phyloP scores from a whole-genome alignment of 2,888 invertebrate genomes.

The Venustoraphidia nigricollis region DNA sequence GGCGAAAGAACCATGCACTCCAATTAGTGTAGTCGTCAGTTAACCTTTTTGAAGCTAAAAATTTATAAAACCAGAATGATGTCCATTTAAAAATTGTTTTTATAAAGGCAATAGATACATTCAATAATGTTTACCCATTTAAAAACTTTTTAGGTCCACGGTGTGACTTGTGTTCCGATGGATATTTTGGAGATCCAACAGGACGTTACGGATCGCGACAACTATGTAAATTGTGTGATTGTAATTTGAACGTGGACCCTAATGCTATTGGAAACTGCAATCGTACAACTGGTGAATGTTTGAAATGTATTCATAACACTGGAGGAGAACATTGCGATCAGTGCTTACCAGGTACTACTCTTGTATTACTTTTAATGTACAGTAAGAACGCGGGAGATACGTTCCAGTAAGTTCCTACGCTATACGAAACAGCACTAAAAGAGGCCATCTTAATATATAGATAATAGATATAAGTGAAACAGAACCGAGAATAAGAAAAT shows the following conservation, averaged over 20 bases:
- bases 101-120: neutral
- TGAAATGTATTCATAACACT: constrained; percentile 93
- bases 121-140: neutral
- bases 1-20: no score
- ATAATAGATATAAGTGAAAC: no score
- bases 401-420: no score
- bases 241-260: constrained; percentile 83
- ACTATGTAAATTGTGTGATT: constrained; percentile 76
- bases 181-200: constrained; percentile 83
- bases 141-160: constrained; percentile 39
- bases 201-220: constrained; percentile 48
- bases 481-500: no score
- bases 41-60: neutral
- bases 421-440: no score
- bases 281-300: constrained; percentile 86
- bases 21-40: neutral
- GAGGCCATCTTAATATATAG: no score
- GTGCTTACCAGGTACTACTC: constrained; percentile 60
- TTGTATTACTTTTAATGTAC: neutral
- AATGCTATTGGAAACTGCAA: constrained; percentile 98
- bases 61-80: neutral
- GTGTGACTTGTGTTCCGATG: constrained; percentile 92
- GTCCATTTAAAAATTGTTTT: neutral
- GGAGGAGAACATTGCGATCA: constrained; percentile 83
- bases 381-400: no score